A percentile compares a stretch with the other conserved stretches of the same genome.
Evolutionary conservation across 2,888 invertebrate genomes (phyloP).

Genomic region (Microdon myrmicae): DNA sequence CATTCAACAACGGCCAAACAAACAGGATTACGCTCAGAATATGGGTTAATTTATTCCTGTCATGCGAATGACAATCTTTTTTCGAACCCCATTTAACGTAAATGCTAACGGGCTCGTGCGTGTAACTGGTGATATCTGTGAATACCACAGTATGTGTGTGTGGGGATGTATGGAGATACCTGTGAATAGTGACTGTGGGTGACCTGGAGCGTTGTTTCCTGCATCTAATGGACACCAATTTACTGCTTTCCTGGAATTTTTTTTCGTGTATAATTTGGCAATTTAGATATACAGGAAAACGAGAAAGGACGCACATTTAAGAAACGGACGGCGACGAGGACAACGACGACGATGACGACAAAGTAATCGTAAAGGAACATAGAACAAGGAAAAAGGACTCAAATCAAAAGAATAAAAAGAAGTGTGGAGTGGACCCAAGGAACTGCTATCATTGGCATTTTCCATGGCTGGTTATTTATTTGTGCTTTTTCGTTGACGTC

Average conservation of each 20-base stretch:
- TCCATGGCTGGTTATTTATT: too few relatives aligned
- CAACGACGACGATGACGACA: too few relatives aligned
- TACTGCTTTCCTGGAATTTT: not conserved
- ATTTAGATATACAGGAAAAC: slow-evolving; percentile 28
- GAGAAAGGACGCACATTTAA: slow-evolving; percentile 14
- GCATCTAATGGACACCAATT: slow-evolving; percentile 44
- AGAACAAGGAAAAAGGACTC: too few relatives aligned
- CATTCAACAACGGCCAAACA: slow-evolving; percentile 23
- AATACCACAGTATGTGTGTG: not conserved
- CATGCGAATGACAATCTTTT: slow-evolving; percentile 49
- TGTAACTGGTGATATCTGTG: slow-evolving; percentile 5
- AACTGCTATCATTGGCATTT: too few relatives aligned
- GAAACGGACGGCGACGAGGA: too few relatives aligned
- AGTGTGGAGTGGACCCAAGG: too few relatives aligned
- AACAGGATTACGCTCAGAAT: slow-evolving; percentile 23
- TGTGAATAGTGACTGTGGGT: too few relatives aligned
- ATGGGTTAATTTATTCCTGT: slow-evolving; percentile 48
- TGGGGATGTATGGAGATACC: slow-evolving; percentile 12
- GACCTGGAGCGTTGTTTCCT: slow-evolving; percentile 36
- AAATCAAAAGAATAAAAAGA: too few relatives aligned
- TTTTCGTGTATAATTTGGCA: slow-evolving; percentile 38
- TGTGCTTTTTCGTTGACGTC: too few relatives aligned
- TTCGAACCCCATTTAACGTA: slow-evolving; percentile 30
- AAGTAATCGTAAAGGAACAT: too few relatives aligned
- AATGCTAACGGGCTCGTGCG: slow-evolving; percentile 30